Evolutionary conservation across 2,113 vertebrate species (phyloP), one percentile per base, ranked within the genome.

Genomic region (Scatophagus argus): DNA sequence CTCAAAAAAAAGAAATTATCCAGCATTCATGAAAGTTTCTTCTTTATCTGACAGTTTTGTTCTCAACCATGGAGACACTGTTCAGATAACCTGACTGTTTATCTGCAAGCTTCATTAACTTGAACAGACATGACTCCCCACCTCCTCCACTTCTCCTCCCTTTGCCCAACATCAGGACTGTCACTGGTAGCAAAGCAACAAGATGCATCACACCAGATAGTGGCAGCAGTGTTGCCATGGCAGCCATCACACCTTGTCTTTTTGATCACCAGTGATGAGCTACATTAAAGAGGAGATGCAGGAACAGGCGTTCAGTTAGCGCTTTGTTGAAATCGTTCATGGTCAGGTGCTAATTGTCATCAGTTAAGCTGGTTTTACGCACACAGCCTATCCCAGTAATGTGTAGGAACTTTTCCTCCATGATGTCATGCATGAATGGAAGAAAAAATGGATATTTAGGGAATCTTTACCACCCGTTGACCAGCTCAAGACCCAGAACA

Each of bases 211-310:
- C 70, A 43, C 51, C 63, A 29, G 49, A 59, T 70, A 74, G 68
- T 69, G 68, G 78, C 83, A 78, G 84, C 69, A 19, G 67, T n/a
- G 88, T 90, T 88, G 81, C 92, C 87, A 89, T 88, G 79, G 84
- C 68, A 87, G 59, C 81, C 73, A 82, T 92, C 84, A 87, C 92
- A 88, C 88, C 84, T 92, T 77, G 83, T 86, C 88, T 86, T 27
- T 39, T 32, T 36, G 8, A 79, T 89, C 78, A 82, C 19, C 39
- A 32, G 51, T 0, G 69, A 76, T 32, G 82, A 83, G 43, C 63
- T 61, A 13, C n/a, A 6, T 52, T 72, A 47, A 23, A 44, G 43
- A 36, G 21, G n/a, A 70, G 70, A 79, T 12, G 3, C 34, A 31
- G 41, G 34, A 8, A 23, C 1, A 6, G 47, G 43, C 21, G 10